A percentile compares a stretch with the other conserved stretches of the same genome.
Evolutionary conservation across 2,888 invertebrate genomes (phyloP).

Genomic region (Ormia ochracea): DNA sequence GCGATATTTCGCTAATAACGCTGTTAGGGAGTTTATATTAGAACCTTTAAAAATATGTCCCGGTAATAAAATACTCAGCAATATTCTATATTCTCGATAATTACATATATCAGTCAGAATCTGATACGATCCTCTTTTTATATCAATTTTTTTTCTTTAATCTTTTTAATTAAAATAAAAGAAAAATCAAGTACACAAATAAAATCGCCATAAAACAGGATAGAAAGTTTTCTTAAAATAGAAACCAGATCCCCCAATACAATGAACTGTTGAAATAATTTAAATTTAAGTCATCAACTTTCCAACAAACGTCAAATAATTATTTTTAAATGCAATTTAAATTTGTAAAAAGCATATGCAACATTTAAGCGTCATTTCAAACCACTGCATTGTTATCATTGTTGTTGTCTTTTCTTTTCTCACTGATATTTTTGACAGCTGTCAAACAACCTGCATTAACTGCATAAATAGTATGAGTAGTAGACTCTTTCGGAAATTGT

Average conservation of each 20-base stretch:
- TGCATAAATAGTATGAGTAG: neutral
- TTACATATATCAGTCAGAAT: too few species aligned
- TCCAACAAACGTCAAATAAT: neutral
- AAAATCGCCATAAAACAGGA: too few species aligned
- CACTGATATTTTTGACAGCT: slow-evolving; percentile 1
- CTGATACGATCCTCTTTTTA: too few species aligned
- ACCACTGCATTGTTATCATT: neutral
- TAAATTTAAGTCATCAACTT: neutral
- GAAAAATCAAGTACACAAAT: too few species aligned
- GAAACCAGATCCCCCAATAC: neutral
- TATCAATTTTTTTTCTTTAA: too few species aligned
- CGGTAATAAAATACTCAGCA: too few species aligned
- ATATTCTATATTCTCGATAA: too few species aligned
- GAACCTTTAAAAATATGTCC: too few species aligned
- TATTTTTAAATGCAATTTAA: neutral
- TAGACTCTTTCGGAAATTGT: slow-evolving; percentile 12
- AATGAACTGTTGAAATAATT: neutral
- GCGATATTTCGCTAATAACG: too few species aligned
- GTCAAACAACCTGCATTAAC: slow-evolving; percentile 10
- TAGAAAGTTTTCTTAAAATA: neutral
- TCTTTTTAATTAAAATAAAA: too few species aligned
- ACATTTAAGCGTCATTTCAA: neutral
- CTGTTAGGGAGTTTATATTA: too few species aligned
- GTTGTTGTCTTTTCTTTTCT: neutral
- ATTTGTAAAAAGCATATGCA: neutral